Conservation (phyloP, 2,888 invertebrate species). For the Sinelater perroti region DNA sequence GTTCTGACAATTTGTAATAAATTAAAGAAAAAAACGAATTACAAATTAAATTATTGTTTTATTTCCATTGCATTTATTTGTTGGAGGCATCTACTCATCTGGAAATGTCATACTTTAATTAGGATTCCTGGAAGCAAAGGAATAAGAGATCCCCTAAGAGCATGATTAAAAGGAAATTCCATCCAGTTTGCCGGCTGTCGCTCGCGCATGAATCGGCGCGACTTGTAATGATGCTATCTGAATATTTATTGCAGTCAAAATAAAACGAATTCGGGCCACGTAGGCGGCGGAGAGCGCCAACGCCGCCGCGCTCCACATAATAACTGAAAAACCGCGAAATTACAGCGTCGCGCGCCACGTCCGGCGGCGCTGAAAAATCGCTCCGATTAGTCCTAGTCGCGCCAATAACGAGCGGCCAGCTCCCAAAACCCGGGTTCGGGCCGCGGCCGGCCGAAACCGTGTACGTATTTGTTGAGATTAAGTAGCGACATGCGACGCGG, state of each 20-base stretch:
- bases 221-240: constrained; percentile 30
- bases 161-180: constrained; percentile 32
- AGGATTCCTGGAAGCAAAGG: constrained; percentile 1
- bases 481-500: constrained; percentile 36
- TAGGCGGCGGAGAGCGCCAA: constrained; percentile 20
- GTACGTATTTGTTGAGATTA: constrained; percentile 38
- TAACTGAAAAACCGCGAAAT: constrained; percentile 15
- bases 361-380: constrained; percentile 1
- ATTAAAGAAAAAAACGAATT: no score
- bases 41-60: no score
- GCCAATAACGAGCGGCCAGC: constrained; percentile 3
- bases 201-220: constrained; percentile 19
- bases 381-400: constrained; percentile 2
- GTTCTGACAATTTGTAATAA: no score
- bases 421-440: constrained; percentile 2
- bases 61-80: no score
- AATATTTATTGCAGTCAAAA: constrained; percentile 27
- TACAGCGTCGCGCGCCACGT: not conserved
- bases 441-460: constrained; percentile 8
- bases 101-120: no score
- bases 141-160: not conserved
- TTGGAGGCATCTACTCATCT: no score
- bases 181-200: constrained; percentile 16
- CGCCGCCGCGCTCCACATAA: constrained; percentile 14
- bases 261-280: constrained; percentile 31